A percentile compares a stretch with the other conserved stretches of the same genome.
Conservation (phyloP, 2,888 invertebrate genomes). For the Lepidochrysops patricia region DNA sequence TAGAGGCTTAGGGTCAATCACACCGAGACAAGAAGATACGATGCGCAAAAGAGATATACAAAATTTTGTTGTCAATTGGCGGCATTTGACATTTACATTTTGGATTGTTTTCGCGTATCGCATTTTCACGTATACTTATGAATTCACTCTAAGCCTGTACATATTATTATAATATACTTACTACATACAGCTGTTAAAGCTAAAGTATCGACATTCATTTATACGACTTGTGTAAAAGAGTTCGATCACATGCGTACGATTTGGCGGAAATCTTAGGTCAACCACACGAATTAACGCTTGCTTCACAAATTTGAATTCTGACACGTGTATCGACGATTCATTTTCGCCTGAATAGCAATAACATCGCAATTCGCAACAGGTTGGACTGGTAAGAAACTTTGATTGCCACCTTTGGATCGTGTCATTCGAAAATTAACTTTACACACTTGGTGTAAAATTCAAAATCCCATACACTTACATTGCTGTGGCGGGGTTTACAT, state of each 20-base stretch:
- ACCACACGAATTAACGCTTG: not conserved
- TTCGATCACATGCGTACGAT: not conserved
- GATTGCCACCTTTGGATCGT: not conserved
- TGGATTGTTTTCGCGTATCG: not conserved
- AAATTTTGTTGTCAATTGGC: too few relatives aligned
- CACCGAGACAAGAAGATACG: too few relatives aligned
- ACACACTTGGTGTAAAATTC: not conserved
- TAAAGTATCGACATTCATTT: not conserved
- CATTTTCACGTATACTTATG: not conserved
- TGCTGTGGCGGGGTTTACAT: not conserved
- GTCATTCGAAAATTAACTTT: not conserved
- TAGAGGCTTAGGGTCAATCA: not conserved
- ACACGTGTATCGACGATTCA: not conserved
- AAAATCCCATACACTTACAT: not conserved
- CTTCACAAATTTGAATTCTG: not conserved
- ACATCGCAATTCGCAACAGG: not conserved
- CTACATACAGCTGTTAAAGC: too few relatives aligned
- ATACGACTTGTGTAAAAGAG: not conserved
- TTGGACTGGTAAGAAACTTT: slow-evolving; percentile 1
- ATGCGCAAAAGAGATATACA: not conserved
- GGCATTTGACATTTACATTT: too few relatives aligned
- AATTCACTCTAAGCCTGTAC: too few relatives aligned
- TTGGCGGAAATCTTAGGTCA: not conserved
- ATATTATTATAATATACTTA: too few relatives aligned
- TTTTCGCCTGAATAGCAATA: not conserved